These are phyloP conservation scores for Unio pictorum DNA, from an alignment of 2,888 invertebrate species.

Conservation along the genomic window DNA sequence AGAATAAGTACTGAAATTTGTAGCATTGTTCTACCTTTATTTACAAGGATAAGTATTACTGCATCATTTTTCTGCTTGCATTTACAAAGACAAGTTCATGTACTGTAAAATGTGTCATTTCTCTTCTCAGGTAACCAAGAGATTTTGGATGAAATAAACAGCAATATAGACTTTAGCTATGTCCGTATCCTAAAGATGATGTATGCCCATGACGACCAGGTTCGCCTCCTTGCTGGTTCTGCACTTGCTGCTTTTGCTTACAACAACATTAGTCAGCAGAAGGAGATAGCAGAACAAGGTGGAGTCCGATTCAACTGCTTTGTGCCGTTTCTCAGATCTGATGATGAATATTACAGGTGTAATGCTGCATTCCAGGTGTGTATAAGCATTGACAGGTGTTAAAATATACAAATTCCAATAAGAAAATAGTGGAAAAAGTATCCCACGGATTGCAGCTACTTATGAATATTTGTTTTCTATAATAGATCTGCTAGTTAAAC, in stretches of 20 bases:
- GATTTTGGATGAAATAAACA: constrained; percentile 61
- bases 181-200: constrained; percentile 67
- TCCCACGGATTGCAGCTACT: too few relatives aligned
- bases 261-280: constrained; percentile 67
- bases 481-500: too few relatives aligned
- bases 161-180: constrained; percentile 67
- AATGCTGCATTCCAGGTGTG: constrained; percentile 69
- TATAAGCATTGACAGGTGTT: neutral
- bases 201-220: constrained; percentile 57
- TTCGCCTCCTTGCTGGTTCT: constrained; percentile 62
- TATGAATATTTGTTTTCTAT: too few relatives aligned
- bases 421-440: too few relatives aligned
- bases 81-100: too few relatives aligned
- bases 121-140: constrained; percentile 58
- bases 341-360: constrained; percentile 65
- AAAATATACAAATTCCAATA: neutral
- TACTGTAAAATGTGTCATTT: neutral
- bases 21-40: too few relatives aligned
- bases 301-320: constrained; percentile 68
- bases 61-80: too few relatives aligned
- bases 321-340: constrained; percentile 65
- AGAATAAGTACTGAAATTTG: too few relatives aligned
- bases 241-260: constrained; percentile 69
- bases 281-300: constrained; percentile 66
- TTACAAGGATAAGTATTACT: too few relatives aligned